These are phyloP conservation scores for Drosophila takahashii DNA, from an alignment of 1,140 invertebrate genomes.

Conservation along the genomic window DNA sequence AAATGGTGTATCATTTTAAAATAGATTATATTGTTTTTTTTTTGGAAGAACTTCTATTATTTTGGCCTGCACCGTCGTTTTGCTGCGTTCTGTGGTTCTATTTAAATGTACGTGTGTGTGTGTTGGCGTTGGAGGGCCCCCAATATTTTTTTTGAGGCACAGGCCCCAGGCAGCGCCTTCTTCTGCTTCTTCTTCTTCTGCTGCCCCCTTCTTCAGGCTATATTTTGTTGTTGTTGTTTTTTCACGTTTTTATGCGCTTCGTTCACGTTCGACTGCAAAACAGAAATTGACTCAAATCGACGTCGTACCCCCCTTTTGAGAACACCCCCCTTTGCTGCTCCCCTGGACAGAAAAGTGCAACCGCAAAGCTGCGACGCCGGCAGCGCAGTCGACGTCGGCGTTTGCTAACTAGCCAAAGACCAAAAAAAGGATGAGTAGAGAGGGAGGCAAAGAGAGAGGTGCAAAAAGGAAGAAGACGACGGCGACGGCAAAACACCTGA, in stretches of 20 bases:
- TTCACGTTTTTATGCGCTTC: constrained; percentile 76
- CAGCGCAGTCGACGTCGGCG: constrained; percentile 26
- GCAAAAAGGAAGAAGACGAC: constrained; percentile 53
- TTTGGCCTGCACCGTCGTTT: neutral
- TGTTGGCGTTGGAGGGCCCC: constrained; percentile 46
- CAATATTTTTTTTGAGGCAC: constrained; percentile 32
- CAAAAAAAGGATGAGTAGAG: constrained; percentile 25
- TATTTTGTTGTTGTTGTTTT: constrained; percentile 18
- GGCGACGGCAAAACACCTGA: constrained; percentile 65
- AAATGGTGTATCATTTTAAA: neutral
- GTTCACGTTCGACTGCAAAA: constrained; percentile 75
- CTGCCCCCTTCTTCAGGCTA: constrained; percentile 13
- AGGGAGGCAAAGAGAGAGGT: constrained; percentile 13
- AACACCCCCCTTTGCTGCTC: neutral
- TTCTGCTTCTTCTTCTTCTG: constrained; percentile 25
- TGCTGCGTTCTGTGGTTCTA: constrained; percentile 6
- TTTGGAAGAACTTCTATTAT: neutral
- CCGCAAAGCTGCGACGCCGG: constrained; percentile 14
- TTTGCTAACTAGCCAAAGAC: constrained; percentile 64
- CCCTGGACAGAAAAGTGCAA: constrained; percentile 32
- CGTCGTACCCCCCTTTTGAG: constrained; percentile 21
- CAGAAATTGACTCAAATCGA: constrained; percentile 79
- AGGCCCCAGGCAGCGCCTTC: constrained; percentile 48
- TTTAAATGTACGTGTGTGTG: constrained; percentile 14
- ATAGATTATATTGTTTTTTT: neutral